Conservation (phyloP, 2,113 vertebrate species). For the Crotalus helleri region DNA sequence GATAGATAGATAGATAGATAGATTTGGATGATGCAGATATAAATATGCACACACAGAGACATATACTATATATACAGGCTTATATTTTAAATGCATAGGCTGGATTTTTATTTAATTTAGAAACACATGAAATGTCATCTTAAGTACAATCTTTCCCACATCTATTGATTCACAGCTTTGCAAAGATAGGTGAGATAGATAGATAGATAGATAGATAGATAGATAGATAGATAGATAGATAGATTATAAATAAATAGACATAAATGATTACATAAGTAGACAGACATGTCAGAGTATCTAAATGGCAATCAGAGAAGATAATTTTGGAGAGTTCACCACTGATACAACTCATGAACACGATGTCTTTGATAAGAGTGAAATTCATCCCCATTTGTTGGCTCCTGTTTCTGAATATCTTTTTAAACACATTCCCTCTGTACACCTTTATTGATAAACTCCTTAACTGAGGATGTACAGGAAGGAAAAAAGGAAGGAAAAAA, state of each 20-base stretch:
- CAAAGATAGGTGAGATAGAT: slow-evolving; percentile 32
- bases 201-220: slow-evolving; percentile 22
- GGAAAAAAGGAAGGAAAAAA: background rate
- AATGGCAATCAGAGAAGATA: slow-evolving; percentile 31
- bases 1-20: no score
- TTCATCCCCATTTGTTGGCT: background rate
- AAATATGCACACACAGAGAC: no score
- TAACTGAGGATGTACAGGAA: background rate
- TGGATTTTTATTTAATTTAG: slow-evolving; percentile 50
- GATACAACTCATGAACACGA: slow-evolving; percentile 14
- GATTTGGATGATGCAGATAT: no score
- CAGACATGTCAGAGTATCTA: background rate
- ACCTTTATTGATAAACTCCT: background rate
- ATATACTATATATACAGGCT: background rate
- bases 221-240: no score
- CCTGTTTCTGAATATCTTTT: background rate
- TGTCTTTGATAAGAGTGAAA: slow-evolving; percentile 11
- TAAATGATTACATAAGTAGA: background rate
- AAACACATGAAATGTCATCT: slow-evolving; percentile 52
- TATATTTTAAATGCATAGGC: slow-evolving; percentile 62
- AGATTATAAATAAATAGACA: no score
- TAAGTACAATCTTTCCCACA: slow-evolving; percentile 48
- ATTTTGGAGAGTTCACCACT: slow-evolving; percentile 9
- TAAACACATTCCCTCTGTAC: background rate
- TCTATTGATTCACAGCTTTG: slow-evolving; percentile 51